Evolutionary conservation across 2,113 vertebrate genomes (phyloP).

Genomic region (Morphnarchus princeps): DNA sequence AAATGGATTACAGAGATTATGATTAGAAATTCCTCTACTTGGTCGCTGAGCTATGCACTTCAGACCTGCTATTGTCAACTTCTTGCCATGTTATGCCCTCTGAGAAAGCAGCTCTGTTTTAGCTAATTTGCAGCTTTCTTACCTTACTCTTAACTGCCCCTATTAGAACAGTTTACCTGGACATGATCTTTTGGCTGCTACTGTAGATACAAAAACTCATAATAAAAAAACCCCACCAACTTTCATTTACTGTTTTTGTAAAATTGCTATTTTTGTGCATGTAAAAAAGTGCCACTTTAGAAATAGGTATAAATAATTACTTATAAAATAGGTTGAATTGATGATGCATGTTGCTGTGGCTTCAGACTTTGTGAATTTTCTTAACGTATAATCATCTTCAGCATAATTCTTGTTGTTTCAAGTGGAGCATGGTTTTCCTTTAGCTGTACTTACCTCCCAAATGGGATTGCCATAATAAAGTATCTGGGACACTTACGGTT

Average conservation of each 20-base stretch:
- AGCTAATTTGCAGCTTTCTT: not conserved
- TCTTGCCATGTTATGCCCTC: not conserved
- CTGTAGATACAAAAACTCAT: not conserved
- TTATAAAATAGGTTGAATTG: not conserved
- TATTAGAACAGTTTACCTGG: not conserved
- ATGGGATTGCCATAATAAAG: not conserved
- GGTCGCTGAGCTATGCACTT: not conserved
- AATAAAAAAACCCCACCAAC: rapidly evolving
- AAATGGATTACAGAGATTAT: not conserved
- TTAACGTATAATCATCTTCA: not conserved
- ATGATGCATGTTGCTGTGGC: not conserved
- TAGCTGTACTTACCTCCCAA: not conserved
- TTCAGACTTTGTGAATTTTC: not conserved
- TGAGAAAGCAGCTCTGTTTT: not conserved
- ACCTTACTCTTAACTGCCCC: not conserved
- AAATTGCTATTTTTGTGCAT: not conserved
- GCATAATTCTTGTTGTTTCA: not conserved
- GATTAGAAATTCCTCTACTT: not conserved
- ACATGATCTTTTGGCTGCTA: not conserved
- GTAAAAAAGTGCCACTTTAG: not conserved
- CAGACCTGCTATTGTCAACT: not conserved
- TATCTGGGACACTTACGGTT: not conserved
- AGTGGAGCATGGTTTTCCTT: not conserved
- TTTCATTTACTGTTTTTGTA: not conserved
- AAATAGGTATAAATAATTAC: not conserved